A percentile compares a stretch with the other conserved stretches of the same genome.
These are phyloP conservation scores for Diploptera punctata DNA, from an alignment of 2,888 invertebrate genomes.

Conservation along the genomic window DNA sequence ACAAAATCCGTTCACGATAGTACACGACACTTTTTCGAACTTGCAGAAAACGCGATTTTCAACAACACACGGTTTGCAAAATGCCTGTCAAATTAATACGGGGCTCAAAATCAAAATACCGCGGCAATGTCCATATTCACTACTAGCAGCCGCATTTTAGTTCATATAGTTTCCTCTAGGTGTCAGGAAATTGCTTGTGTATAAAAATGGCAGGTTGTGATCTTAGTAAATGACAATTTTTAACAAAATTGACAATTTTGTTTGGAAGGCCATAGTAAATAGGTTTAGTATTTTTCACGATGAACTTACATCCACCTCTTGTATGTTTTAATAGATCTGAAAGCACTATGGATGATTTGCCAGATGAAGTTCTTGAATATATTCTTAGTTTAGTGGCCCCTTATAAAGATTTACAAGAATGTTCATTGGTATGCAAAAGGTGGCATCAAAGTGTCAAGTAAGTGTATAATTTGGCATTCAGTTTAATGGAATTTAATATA, in stretches of 20 bases:
- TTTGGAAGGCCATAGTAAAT: too few relatives aligned
- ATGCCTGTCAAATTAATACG: not conserved
- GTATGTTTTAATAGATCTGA: constrained; percentile 43
- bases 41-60: not conserved
- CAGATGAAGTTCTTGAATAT: constrained; percentile 93
- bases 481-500: not conserved
- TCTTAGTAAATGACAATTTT: not conserved
- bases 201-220: not conserved
- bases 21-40: not conserved
- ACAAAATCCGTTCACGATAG: not conserved
- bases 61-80: not conserved
- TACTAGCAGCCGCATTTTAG: constrained; percentile 18
- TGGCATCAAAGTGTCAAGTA: constrained; percentile 82
- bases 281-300: too few relatives aligned
- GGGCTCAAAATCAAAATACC: constrained; percentile 25
- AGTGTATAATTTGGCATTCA: not conserved
- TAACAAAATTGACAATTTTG: too few relatives aligned
- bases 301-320: not conserved
- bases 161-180: constrained; percentile 1
- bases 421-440: constrained; percentile 83
- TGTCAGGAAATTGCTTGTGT: constrained; percentile 11
- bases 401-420: constrained; percentile 87
- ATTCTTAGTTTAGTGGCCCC: constrained; percentile 89
- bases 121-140: constrained; percentile 22
- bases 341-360: constrained; percentile 68